Evolutionary conservation across 2,797 vertebrate species (phyloP).

Genomic region (Oryzias dopingdopingensis): DNA sequence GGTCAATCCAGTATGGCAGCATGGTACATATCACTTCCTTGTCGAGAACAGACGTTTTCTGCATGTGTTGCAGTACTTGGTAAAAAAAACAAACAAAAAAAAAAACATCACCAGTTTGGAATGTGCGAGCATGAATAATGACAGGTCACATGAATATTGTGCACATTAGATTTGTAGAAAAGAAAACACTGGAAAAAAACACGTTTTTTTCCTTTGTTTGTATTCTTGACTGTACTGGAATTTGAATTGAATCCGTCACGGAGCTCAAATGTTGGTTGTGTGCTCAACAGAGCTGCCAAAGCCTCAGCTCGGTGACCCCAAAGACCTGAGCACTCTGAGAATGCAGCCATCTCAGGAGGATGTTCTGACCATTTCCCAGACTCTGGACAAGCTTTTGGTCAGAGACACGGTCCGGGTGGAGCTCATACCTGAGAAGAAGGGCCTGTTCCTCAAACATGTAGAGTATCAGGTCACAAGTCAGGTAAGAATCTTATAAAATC

Average conservation of each 20-base stretch:
- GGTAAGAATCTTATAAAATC: conserved; percentile 66
- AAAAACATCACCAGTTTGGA: conserved; percentile 38
- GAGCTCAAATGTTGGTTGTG: conserved; percentile 47
- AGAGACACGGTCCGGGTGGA: conserved; percentile 88
- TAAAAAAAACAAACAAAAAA: conserved; percentile 11
- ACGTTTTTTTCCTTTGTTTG: background rate
- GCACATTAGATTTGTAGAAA: conserved; percentile 1
- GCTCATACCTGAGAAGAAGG: conserved; percentile 97
- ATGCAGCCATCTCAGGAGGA: conserved; percentile 86
- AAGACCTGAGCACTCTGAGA: conserved; percentile 71
- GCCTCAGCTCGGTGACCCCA: conserved; percentile 77
- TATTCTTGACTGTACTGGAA: conserved; percentile 40
- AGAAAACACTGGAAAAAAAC: background rate
- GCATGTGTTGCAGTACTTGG: conserved; percentile 34
- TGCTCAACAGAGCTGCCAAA: conserved; percentile 79
- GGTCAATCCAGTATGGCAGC: conserved; percentile 64
- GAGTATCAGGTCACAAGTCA: conserved; percentile 96
- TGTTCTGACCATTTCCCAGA: conserved; percentile 82
- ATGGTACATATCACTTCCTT: conserved; percentile 55
- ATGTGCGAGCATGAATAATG: conserved; percentile 38
- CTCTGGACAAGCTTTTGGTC: conserved; percentile 85
- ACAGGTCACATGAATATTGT: conserved; percentile 22
- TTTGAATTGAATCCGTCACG: conserved; percentile 24
- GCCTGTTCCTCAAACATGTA: conserved; percentile 97
- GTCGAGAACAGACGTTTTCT: conserved; percentile 42